Evolutionary conservation across 2,113 vertebrate genomes (phyloP).

Genomic region (Phylloscopus trochiloides): DNA sequence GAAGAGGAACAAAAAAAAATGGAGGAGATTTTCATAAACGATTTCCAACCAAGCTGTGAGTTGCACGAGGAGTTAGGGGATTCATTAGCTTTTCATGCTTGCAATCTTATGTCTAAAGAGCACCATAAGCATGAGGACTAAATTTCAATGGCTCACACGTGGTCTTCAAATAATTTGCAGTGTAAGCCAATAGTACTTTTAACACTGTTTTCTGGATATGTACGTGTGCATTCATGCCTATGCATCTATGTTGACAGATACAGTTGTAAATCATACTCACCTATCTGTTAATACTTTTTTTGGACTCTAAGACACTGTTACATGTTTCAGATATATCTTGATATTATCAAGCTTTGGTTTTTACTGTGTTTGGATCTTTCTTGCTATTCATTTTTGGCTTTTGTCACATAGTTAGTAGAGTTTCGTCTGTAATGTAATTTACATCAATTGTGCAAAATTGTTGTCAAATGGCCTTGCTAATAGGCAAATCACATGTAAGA

Average conservation of each 20-base stretch:
- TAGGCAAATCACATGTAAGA: constrained; percentile 19
- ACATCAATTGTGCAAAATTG: background rate
- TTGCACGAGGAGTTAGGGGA: background rate
- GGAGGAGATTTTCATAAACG: background rate
- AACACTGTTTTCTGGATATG: background rate
- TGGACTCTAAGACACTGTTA: background rate
- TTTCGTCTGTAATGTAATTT: constrained; percentile 1
- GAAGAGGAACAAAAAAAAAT: background rate
- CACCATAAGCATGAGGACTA: background rate
- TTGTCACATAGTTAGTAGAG: background rate
- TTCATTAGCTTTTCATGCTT: background rate
- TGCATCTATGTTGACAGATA: background rate
- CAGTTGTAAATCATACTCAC: background rate
- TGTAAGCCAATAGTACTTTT: background rate
- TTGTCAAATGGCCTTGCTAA: constrained; percentile 33
- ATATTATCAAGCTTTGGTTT: background rate
- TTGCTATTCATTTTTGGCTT: background rate
- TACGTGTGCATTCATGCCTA: background rate
- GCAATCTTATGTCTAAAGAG: background rate
- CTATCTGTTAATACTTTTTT: background rate
- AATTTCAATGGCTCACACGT: background rate
- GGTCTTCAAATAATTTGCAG: background rate
- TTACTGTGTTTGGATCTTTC: background rate
- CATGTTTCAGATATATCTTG: background rate
- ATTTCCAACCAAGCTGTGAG: background rate